Conservation (phyloP, 2,888 invertebrate genomes). For the Watsonalla binaria region DNA sequence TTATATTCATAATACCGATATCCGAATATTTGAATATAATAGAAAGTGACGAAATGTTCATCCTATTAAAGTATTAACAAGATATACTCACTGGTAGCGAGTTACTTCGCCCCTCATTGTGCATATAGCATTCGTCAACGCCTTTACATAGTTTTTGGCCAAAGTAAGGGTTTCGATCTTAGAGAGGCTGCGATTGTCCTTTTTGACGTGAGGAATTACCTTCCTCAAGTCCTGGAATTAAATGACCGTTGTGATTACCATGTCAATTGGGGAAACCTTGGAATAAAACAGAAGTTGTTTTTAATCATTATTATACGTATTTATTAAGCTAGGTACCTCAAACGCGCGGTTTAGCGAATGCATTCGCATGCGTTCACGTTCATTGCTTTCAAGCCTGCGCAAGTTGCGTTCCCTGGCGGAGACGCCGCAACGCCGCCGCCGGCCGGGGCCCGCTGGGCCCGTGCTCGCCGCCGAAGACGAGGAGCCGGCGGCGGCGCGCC, state of each 20-base stretch:
- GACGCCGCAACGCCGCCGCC: constrained; percentile 86
- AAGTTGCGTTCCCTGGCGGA: constrained; percentile 92
- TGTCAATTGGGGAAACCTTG: too few species aligned
- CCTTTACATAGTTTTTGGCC: constrained; percentile 94
- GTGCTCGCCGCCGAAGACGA: constrained; percentile 46
- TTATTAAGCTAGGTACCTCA: constrained; percentile 77
- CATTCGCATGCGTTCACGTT: constrained; percentile 94
- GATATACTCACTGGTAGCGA: constrained; percentile 60
- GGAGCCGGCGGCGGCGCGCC: constrained; percentile 50
- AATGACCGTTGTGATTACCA: too few species aligned
- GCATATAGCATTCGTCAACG: constrained; percentile 91
- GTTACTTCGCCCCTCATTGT: constrained; percentile 84
- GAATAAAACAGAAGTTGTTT: too few species aligned
- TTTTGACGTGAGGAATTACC: constrained; percentile 92
- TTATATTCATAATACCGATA: too few species aligned
- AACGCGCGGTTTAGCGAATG: constrained; percentile 95
- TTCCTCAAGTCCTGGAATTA: constrained; percentile 84
- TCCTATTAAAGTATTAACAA: neutral
- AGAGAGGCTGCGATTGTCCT: constrained; percentile 89
- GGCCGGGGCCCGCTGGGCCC: constrained; percentile 47
- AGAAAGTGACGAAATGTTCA: too few species aligned
- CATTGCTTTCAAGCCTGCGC: constrained; percentile 92
- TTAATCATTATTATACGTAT: too few species aligned
- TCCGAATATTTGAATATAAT: too few species aligned
- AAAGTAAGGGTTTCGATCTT: constrained; percentile 93